Evolutionary conservation across 2,797 vertebrate genomes (phyloP).

Genomic region (Sebastes nivosus): DNA sequence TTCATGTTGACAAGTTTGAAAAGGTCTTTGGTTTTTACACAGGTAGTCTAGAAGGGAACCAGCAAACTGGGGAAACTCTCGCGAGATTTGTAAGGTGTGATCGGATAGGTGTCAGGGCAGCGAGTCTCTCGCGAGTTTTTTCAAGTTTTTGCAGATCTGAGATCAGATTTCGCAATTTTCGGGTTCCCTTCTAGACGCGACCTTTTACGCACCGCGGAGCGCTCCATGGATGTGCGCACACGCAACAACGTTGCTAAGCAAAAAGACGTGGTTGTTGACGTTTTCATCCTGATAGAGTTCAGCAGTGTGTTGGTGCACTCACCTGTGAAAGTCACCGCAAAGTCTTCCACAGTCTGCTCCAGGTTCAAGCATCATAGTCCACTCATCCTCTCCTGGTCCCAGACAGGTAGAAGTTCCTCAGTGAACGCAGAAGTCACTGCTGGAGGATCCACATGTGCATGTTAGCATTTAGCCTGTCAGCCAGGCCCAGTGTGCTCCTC

Average conservation of each 20-base stretch:
- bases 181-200: no score
- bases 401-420: neutral
- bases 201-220: neutral
- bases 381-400: neutral
- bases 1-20: no score
- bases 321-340: rapidly evolving
- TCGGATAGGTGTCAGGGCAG: no score
- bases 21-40: no score
- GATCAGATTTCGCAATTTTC: no score
- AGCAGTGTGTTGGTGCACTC: neutral
- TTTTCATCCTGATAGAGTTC: rapidly evolving
- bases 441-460: neutral
- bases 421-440: no score
- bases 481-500: no score
- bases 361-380: neutral
- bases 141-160: no score
- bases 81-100: no score
- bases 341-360: neutral
- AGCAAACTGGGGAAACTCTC: no score
- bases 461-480: neutral
- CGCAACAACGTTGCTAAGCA: neutral
- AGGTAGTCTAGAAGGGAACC: no score
- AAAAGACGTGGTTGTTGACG: neutral
- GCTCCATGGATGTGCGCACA: neutral
- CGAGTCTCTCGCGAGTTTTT: no score